phyloP scores from a whole-genome alignment of 2,888 invertebrate species.

The Sesamia inferens region DNA sequence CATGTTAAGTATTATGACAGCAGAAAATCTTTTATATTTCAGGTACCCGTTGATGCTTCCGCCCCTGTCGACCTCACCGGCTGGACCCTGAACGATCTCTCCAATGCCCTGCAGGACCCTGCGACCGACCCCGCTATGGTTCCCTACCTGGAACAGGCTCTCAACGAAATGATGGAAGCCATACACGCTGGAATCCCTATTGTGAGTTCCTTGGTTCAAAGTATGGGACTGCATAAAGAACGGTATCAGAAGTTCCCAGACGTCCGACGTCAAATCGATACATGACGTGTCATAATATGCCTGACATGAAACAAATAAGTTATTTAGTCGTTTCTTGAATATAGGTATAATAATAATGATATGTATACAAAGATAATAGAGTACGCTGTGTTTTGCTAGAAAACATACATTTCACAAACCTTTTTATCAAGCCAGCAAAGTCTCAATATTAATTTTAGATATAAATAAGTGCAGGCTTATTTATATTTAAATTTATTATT shows the following conservation, averaged over 20 bases:
- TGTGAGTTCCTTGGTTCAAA: conserved; percentile 59
- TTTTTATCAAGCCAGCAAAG: no score
- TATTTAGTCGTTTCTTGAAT: no score
- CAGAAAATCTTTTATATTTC: neutral
- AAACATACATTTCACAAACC: no score
- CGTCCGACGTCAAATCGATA: neutral
- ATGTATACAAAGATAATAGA: no score
- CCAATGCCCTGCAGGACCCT: conserved; percentile 73
- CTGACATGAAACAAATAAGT: neutral
- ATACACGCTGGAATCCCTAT: conserved; percentile 68
- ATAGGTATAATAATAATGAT: no score
- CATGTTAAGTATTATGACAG: neutral
- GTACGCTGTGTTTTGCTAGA: no score
- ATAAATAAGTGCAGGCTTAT: no score
- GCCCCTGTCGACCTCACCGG: conserved; percentile 69
- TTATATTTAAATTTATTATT: no score
- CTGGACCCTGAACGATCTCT: conserved; percentile 73
- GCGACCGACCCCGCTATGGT: conserved; percentile 69
- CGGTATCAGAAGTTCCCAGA: neutral
- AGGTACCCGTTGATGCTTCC: conserved; percentile 62
- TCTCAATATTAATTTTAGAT: no score
- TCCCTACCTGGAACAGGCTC: conserved; percentile 73
- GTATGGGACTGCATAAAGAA: neutral
- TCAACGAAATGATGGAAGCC: conserved; percentile 73
- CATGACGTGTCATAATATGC: neutral